Evolutionary conservation across 2,797 vertebrate genomes (phyloP).

Genomic region (Glossophaga mutica): DNA sequence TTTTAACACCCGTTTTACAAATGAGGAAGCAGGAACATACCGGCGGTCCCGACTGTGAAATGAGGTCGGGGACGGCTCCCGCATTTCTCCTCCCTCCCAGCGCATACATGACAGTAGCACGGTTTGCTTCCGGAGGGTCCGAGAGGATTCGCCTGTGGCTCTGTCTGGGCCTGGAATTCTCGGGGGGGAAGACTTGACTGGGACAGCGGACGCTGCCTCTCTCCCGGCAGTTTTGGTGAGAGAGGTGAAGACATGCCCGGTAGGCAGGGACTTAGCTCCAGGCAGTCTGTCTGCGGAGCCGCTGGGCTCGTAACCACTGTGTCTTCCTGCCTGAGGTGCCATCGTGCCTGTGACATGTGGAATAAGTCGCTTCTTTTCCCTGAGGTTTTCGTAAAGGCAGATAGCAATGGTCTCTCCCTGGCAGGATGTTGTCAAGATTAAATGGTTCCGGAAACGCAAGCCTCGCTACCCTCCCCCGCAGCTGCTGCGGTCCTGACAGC

Average conservation of each 20-base stretch:
- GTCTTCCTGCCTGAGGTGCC: neutral
- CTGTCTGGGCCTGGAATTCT: neutral
- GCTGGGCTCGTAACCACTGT: accelerated
- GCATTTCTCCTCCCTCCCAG: neutral
- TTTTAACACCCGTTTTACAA: neutral
- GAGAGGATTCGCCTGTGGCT: no score
- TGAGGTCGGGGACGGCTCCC: neutral
- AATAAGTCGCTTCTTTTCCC: neutral
- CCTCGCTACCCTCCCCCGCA: accelerated
- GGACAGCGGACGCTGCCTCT: neutral
- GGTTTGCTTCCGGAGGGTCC: accelerated
- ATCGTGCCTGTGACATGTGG: neutral
- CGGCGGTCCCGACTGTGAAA: neutral
- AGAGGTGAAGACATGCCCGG: accelerated
- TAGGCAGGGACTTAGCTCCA: no score
- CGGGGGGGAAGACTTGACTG: neutral
- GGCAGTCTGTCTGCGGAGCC: neutral
- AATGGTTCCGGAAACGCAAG: neutral
- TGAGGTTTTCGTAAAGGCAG: neutral
- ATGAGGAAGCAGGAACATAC: neutral
- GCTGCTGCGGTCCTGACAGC: accelerated
- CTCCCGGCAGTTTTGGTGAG: neutral
- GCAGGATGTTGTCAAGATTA: neutral
- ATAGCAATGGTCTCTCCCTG: accelerated
- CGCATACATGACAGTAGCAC: accelerated